Base-by-base conservation (phyloP, 2,113 vertebrate species). In the Hystrix cristata region DNA sequence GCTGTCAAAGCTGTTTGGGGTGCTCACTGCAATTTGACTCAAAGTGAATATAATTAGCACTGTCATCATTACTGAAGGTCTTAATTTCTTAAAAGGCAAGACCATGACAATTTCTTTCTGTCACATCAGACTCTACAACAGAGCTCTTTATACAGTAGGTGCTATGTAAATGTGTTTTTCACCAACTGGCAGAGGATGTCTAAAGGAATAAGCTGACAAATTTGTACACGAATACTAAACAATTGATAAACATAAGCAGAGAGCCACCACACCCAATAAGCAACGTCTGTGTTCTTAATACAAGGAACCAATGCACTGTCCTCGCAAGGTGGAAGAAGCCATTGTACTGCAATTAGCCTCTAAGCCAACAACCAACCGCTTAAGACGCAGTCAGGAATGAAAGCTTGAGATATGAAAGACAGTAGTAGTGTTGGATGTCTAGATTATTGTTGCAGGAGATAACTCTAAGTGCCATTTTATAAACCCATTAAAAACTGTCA, bases 401-500 rank as follows among this genome's bases (percentile, higher is more conserved):
- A 96, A 90, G 64, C 88, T 64, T 65, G 21, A 72, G 38, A 76
- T 23, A 4, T 18, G n/a, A 71, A 95, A 97, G 96, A 81, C 19
- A 74, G 65, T 79, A 62, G 23, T 38, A 34, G 78, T 62, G 43
- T 51, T 92, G 51, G 46, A 81, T 60, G 57, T 93, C 92, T 86
- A 34, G 82, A 92, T 90, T 83, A 85, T 38, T 69, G 65, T 67
- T 88, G 60, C 87, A 72, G 31, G 87, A 62, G n/a, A 94, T 67
- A 90, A 97, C 57, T 97, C 85, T 96, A 91, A 92, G 90, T 81
- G 86, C 78, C 72, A 48, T 94, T 97, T 96, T 87, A 92, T 95
- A 97, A 91, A 95, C 67, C 87, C 86, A 97, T 96, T 97, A 97
- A 97, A 97, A 96, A 84, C 85, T 92, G 85, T 95, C 95, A 96